Conservation (phyloP, 2,888 invertebrate genomes). For the Magallana nippona region DNA sequence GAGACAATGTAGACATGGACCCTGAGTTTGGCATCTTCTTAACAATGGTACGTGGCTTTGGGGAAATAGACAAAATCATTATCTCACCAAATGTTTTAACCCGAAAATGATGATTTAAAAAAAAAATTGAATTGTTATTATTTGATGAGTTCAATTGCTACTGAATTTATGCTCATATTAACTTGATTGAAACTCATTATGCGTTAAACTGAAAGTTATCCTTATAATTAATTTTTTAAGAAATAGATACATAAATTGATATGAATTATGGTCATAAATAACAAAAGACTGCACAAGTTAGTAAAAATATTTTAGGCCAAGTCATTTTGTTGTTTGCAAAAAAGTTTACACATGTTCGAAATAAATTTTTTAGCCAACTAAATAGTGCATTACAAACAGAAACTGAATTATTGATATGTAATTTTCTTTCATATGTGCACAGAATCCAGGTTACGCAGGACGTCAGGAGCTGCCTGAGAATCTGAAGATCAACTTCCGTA, state of each 20-base stretch:
- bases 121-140: not conserved
- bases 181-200: too few species aligned
- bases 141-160: too few species aligned
- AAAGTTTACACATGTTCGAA: too few species aligned
- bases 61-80: not conserved
- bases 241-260: too few species aligned
- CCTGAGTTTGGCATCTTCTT: slow-evolving; percentile 98
- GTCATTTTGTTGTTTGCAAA: too few species aligned
- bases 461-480: slow-evolving; percentile 98
- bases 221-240: too few species aligned
- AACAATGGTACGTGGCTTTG: slow-evolving; percentile 89
- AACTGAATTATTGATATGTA: not conserved
- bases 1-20: slow-evolving; percentile 94
- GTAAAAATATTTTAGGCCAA: too few species aligned
- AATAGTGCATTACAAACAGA: not conserved
- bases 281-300: too few species aligned
- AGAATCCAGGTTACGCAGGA: slow-evolving; percentile 99
- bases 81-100: not conserved
- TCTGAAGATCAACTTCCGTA: slow-evolving; percentile 97
- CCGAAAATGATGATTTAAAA: not conserved
- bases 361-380: too few species aligned
- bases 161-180: too few species aligned
- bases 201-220: too few species aligned
- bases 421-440: slow-evolving; percentile 43
- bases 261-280: too few species aligned